phyloP scores from a whole-genome alignment of 1,140 invertebrate species.

The Cydia splendana region DNA sequence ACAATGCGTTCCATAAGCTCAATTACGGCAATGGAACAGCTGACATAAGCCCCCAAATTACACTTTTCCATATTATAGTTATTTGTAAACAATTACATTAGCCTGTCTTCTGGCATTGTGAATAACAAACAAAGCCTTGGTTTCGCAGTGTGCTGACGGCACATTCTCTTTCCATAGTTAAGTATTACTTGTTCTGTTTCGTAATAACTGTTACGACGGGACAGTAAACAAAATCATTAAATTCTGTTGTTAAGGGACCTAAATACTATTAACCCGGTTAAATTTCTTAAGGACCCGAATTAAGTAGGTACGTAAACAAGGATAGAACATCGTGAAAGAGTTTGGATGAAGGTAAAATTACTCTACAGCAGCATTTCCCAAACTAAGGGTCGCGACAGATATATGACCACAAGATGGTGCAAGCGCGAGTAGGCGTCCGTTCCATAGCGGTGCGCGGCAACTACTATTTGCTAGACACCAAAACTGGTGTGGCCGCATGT shows the following conservation, averaged over 20 bases:
- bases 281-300: neutral
- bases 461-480: too few relatives aligned
- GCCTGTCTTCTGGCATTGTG: constrained; percentile 60
- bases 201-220: constrained; percentile 41
- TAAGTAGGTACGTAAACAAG: too few relatives aligned
- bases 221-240: constrained; percentile 25
- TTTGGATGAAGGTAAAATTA: too few relatives aligned
- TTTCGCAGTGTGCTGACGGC: constrained; percentile 60
- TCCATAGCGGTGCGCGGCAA: too few relatives aligned
- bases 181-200: constrained; percentile 50
- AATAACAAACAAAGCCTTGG: constrained; percentile 66
- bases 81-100: constrained; percentile 60
- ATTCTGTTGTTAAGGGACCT: neutral
- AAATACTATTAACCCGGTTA: constrained; percentile 15
- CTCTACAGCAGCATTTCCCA: too few relatives aligned
- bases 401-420: too few relatives aligned
- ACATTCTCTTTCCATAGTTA: constrained; percentile 58
- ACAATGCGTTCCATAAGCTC: constrained; percentile 54
- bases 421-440: too few relatives aligned
- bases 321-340: too few relatives aligned
- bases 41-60: constrained; percentile 69
- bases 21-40: constrained; percentile 58
- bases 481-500: too few relatives aligned
- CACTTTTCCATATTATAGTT: constrained; percentile 51
- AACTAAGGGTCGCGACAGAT: too few relatives aligned